phyloP scores from a whole-genome alignment of 2,797 vertebrate species.

The Ceryle rudis region DNA sequence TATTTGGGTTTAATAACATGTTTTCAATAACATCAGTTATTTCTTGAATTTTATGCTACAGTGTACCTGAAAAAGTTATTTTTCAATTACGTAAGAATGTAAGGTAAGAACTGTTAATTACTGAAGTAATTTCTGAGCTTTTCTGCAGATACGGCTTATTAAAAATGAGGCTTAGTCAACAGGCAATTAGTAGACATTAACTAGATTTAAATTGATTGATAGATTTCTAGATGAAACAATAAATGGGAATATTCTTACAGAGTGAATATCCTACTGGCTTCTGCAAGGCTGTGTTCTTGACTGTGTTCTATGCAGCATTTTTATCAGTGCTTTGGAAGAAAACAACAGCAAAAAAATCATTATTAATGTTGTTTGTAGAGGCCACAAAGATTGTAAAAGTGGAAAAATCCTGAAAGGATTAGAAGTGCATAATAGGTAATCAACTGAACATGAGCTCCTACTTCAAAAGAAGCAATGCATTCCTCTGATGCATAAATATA shows the following conservation, averaged over 20 bases:
- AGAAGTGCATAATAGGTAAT: neutral
- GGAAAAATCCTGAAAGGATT: neutral
- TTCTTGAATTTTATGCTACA: neutral
- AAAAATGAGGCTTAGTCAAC: neutral
- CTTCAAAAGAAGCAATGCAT: neutral
- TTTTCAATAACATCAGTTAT: neutral
- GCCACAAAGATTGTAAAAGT: neutral
- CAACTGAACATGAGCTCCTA: neutral
- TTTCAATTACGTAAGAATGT: neutral
- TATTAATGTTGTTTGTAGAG: neutral
- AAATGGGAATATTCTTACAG: neutral
- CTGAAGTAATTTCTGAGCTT: neutral
- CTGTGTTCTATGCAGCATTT: neutral
- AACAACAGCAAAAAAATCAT: neutral
- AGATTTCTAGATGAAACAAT: neutral
- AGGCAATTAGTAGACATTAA: neutral
- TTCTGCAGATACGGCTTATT: neutral
- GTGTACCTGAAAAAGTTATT: neutral
- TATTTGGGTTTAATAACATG: neutral
- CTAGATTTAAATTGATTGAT: neutral
- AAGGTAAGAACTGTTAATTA: neutral
- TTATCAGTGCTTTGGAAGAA: neutral
- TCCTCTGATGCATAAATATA: neutral
- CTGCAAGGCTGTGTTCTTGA: neutral
- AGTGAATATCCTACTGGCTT: neutral